Percentiles rank a stretch among this genome's conserved stretches.
These are phyloP conservation scores for Sebastes oblongus DNA, from an alignment of 2,797 vertebrate genomes.

Conservation along the genomic window DNA sequence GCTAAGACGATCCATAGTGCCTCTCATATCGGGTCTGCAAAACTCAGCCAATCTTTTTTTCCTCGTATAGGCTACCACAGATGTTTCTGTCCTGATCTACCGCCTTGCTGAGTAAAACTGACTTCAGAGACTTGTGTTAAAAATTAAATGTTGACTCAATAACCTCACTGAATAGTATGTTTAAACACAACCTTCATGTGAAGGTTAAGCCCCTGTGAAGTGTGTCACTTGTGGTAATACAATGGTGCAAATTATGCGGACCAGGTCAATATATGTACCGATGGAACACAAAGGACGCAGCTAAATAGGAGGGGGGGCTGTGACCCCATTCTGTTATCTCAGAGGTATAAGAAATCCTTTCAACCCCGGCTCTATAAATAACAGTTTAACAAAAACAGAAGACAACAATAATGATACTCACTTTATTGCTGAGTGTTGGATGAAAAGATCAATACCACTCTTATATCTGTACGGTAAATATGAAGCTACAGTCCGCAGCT, in stretches of 20 bases:
- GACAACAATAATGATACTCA: background rate
- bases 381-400: conserved; percentile 1
- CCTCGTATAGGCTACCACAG: conserved; percentile 18
- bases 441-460: background rate
- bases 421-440: background rate
- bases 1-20: conserved; percentile 54
- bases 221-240: conserved; percentile 46
- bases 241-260: conserved; percentile 54
- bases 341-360: conserved; percentile 35
- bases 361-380: conserved; percentile 18
- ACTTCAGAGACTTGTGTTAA: conserved; percentile 52
- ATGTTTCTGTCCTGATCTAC: conserved; percentile 53
- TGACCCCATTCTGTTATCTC: conserved; percentile 61
- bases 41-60: conserved; percentile 34
- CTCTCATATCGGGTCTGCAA: conserved; percentile 52
- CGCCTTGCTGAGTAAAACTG: conserved; percentile 38
- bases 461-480: background rate
- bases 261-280: conserved; percentile 59
- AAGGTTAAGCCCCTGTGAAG: conserved; percentile 58
- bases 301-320: conserved; percentile 27
- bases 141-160: conserved; percentile 49
- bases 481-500: background rate
- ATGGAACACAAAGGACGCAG: conserved; percentile 56
- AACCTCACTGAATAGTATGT: conserved; percentile 1
- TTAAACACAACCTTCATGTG: conserved; percentile 39